Conservation (phyloP, 2,797 vertebrate species). For the Dryobates pubescens region DNA sequence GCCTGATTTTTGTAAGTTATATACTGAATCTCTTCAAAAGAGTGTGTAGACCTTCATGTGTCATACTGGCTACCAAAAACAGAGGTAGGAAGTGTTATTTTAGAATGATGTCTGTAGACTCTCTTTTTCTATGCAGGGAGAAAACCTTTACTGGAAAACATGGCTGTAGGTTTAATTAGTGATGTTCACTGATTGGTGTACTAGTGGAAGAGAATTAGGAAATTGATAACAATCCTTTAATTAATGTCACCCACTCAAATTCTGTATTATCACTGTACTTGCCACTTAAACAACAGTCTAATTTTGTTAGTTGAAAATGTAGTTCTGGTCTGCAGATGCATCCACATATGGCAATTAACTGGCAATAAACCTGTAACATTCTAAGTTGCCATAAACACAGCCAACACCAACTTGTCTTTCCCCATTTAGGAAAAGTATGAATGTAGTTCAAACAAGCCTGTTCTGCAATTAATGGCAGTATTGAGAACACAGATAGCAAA, state of each 20-base stretch:
- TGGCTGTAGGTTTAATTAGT: background rate
- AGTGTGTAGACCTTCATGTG: background rate
- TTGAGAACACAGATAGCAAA: background rate
- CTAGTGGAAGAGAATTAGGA: background rate
- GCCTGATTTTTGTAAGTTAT: background rate
- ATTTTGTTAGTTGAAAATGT: background rate
- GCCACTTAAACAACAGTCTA: rapidly evolving
- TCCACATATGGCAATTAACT: constrained; percentile 1
- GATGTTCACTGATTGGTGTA: background rate
- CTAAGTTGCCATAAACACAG: background rate
- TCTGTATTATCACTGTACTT: background rate
- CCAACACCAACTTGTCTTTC: constrained; percentile 16
- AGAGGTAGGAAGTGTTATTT: background rate
- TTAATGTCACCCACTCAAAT: background rate
- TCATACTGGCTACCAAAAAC: background rate
- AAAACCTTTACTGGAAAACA: background rate
- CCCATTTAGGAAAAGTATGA: background rate
- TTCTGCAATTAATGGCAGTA: background rate
- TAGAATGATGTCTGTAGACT: background rate
- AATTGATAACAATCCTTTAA: background rate
- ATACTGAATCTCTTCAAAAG: background rate
- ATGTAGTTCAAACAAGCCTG: background rate
- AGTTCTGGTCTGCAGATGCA: background rate
- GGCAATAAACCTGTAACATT: background rate
- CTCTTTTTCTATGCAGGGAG: background rate